Evolutionary conservation across 1,140 invertebrate genomes (phyloP), one percentile per base, ranked within the genome.

Genomic region (Eupristina koningsbergeri): DNA sequence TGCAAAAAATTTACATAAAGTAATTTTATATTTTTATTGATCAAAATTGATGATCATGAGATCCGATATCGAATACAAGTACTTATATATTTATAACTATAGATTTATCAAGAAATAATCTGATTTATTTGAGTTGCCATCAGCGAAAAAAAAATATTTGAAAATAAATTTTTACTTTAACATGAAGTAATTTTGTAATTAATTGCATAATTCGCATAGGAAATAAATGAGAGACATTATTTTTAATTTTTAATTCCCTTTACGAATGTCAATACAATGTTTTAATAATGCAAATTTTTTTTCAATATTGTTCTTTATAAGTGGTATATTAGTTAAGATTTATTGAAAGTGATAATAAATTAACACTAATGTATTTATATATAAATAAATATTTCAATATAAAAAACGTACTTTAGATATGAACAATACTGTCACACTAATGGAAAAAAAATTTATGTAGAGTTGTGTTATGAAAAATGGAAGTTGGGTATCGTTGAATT

Each of bases 341-440:
- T 41, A 71, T 71, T 41, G 36, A 71, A 71, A n/a, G 31, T 26
- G 26, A 41, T 71, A 71, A n/a, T 3, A 41, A n/a, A 71, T 22
- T 71, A 45, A 71, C 22, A 41, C 19, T n/a, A 41, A n/a, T 8
- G 13, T 41, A 41, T 6, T 19, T 22, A 17, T n/a, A 71, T 71
- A 71, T 41, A 7, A 71, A 41, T 41, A 71, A 41, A 71, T 41
- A 71, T 71, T 71, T 71, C 11, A 71, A 71, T 41, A n/a, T n/a
- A 71, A 71, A 71, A 26, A 41, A 41, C n/a, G 0, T 71, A 41
- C 36, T 71, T 71, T 71, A 22, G 39, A 71, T 71, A 41, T 41
- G 36, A 41, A 71, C n/a, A 71, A 71, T 71, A 41, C 41, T 71
- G 29, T n/a, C 19, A 7, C 1, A 41, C 39, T 71, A 71, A 71